These are phyloP conservation scores for Leucopsar rothschildi DNA, from an alignment of 2,113 vertebrate species.

Conservation along the genomic window DNA sequence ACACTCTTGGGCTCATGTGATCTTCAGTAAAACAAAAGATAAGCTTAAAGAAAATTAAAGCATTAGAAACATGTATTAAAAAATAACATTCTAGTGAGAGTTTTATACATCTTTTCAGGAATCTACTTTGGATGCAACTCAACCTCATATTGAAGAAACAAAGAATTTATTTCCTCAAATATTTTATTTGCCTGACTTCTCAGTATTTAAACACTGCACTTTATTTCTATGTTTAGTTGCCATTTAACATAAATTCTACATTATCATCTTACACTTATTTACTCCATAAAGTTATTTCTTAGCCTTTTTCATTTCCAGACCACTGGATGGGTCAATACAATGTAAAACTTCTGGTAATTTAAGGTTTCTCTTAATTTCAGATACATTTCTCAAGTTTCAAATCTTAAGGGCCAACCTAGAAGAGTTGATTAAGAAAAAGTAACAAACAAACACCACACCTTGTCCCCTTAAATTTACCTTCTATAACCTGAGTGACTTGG, in stretches of 20 bases:
- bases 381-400: neutral
- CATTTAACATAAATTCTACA: neutral
- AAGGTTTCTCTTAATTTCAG: neutral
- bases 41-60: neutral
- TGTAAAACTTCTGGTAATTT: neutral
- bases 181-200: neutral
- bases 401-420: neutral
- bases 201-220: neutral
- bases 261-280: neutral
- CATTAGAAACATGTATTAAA: neutral
- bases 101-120: neutral
- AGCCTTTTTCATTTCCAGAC: neutral
- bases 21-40: neutral
- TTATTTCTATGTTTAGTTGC: neutral
- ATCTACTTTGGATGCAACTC: neutral
- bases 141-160: neutral
- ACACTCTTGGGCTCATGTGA: neutral
- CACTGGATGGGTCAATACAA: neutral
- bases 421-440: neutral
- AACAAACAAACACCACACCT: slow-evolving; percentile 13
- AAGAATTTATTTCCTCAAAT: neutral
- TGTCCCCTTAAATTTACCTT: slow-evolving; percentile 74
- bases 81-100: neutral
- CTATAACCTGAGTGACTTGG: slow-evolving; percentile 83
- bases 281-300: neutral